Percentiles rank a stretch among this genome's conserved stretches.
Evolutionary conservation across 2,888 invertebrate species (phyloP).

Genomic region (Cylloceria caligata): DNA sequence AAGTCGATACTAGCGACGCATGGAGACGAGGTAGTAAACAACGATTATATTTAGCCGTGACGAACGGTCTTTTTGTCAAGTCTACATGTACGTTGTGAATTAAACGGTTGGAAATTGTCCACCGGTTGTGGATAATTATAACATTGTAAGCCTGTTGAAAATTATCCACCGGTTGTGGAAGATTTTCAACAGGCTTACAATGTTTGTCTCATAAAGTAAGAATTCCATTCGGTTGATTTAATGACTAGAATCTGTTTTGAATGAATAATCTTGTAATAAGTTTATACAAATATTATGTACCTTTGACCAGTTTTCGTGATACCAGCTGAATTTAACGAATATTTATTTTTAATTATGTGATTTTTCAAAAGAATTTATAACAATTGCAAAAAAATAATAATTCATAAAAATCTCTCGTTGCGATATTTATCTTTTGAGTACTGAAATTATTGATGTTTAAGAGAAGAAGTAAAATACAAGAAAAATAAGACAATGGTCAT

Average conservation of each 20-base stretch:
- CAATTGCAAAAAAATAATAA: neutral
- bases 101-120: neutral
- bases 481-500: neutral
- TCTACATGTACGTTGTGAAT: conserved; percentile 16
- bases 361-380: neutral
- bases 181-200: conserved; percentile 3
- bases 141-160: too few species aligned
- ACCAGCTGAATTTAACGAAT: neutral
- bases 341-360: too few species aligned
- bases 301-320: neutral
- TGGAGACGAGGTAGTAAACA: conserved; percentile 13
- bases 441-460: too few species aligned
- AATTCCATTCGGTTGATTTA: neutral
- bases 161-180: neutral
- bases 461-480: too few species aligned
- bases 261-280: neutral
- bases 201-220: neutral
- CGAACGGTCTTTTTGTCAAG: neutral
- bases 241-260: neutral
- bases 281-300: neutral
- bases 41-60: neutral
- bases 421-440: too few species aligned
- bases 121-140: conserved; percentile 1
- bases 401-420: too few species aligned
- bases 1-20: conserved; percentile 42